Conservation (phyloP, 2,113 vertebrate genomes). For the Nannospalax galili region DNA sequence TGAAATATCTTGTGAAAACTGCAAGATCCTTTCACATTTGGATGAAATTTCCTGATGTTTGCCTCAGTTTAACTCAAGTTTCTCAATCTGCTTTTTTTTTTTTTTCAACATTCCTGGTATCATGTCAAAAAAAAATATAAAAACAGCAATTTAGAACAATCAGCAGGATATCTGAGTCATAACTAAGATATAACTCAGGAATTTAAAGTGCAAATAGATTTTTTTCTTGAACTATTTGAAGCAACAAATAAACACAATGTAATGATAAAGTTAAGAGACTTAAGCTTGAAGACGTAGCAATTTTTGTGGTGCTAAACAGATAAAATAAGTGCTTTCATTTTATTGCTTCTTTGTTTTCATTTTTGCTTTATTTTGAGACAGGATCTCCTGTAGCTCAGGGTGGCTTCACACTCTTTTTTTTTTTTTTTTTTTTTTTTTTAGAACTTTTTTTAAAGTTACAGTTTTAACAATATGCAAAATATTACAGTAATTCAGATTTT, state of each 20-base stretch:
- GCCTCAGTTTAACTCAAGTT: constrained; percentile 65
- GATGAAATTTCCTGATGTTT: constrained; percentile 10
- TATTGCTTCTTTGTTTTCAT: background rate
- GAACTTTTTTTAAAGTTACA: too few species aligned
- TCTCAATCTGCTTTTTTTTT: constrained; percentile 56
- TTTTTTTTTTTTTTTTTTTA: too few species aligned
- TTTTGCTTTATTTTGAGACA: background rate
- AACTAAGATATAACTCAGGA: constrained; percentile 70
- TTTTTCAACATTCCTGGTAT: constrained; percentile 63
- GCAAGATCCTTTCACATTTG: background rate
- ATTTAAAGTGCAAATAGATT: constrained; percentile 72
- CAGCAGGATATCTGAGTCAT: constrained; percentile 78
- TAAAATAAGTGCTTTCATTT: background rate
- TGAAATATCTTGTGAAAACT: constrained; percentile 36
- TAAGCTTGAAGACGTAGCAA: background rate
- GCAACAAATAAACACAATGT: constrained; percentile 17
- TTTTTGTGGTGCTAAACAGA: background rate
- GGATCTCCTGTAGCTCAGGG: background rate
- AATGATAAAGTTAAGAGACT: background rate
- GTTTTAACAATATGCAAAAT: too few species aligned
- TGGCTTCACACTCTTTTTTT: background rate
- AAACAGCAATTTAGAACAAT: constrained; percentile 71
- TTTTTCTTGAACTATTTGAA: constrained; percentile 68
- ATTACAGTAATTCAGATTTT: too few species aligned
- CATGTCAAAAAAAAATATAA: constrained; percentile 64